Conservation (phyloP, 1,140 invertebrate species). For the Drosophila eugracilis region DNA sequence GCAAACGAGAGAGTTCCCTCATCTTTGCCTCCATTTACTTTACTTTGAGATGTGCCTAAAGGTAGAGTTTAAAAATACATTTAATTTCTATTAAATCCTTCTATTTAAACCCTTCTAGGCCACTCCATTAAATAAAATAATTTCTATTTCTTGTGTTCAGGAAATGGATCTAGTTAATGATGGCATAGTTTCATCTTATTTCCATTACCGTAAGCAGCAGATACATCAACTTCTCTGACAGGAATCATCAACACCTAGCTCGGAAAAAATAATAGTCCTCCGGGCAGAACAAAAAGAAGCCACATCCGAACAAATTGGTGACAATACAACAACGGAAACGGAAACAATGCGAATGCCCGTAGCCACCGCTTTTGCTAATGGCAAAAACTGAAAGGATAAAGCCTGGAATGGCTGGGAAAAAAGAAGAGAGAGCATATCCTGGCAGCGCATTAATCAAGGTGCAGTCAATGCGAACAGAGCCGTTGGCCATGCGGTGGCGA, state of each 20-base stretch:
- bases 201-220: neutral
- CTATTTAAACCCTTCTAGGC: too few species aligned
- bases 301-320: slow-evolving; percentile 42
- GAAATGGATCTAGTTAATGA: too few species aligned
- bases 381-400: neutral
- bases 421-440: slow-evolving; percentile 25
- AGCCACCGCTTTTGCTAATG: slow-evolving; percentile 40
- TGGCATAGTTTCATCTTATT: slow-evolving; percentile 1
- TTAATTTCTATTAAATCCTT: too few species aligned
- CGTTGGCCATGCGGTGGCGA: slow-evolving; percentile 16
- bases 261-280: slow-evolving; percentile 44
- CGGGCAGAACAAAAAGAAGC: slow-evolving; percentile 10
- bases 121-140: too few species aligned
- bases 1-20: neutral
- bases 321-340: slow-evolving; percentile 37
- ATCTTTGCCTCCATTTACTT: neutral
- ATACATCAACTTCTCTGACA: slow-evolving; percentile 37
- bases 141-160: too few species aligned
- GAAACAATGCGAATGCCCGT: slow-evolving; percentile 29
- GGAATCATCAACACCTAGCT: slow-evolving; percentile 53
- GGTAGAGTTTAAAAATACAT: too few species aligned
- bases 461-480: slow-evolving; percentile 58
- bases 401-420: slow-evolving; percentile 1
- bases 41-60: neutral
- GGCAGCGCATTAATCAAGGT: slow-evolving; percentile 72